phyloP scores from a whole-genome alignment of 2,113 vertebrate species.

The Corythaixoides concolor region DNA sequence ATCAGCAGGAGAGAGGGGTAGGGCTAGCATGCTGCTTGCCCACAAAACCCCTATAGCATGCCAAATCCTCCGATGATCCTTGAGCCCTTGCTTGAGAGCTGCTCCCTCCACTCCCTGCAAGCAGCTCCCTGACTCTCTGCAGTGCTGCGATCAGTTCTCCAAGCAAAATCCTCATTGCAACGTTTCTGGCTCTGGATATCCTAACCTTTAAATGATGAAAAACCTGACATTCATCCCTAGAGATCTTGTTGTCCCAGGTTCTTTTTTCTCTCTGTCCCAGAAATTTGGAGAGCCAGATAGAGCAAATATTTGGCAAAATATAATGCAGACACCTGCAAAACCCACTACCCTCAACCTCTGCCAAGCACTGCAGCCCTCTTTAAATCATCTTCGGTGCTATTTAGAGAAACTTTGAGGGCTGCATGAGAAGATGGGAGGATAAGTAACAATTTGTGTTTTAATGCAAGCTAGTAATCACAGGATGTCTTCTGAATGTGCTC shows the following conservation, averaged over 20 bases:
- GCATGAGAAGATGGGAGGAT: not conserved
- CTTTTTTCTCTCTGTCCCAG: not conserved
- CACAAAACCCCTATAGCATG: not conserved
- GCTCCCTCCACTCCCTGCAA: not conserved
- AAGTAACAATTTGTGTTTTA: not conserved
- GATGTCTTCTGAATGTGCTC: not conserved
- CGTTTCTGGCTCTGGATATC: not conserved
- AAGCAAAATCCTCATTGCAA: not conserved
- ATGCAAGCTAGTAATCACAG: not conserved
- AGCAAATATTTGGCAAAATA: not conserved
- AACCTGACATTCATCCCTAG: not conserved
- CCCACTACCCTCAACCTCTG: not conserved
- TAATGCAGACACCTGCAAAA: not conserved
- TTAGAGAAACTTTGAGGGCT: not conserved
- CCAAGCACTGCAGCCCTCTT: not conserved
- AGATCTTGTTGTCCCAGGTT: not conserved
- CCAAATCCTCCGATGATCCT: not conserved
- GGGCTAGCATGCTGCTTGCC: not conserved
- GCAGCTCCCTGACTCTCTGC: not conserved
- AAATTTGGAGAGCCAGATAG: not conserved
- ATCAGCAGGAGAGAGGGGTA: not conserved
- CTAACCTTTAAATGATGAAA: not conserved
- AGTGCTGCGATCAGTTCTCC: not conserved
- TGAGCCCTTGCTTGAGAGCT: not conserved
- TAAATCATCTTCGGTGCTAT: not conserved